phyloP scores from a whole-genome alignment of 1,140 invertebrate species.

The Zaprionus vittiger region DNA sequence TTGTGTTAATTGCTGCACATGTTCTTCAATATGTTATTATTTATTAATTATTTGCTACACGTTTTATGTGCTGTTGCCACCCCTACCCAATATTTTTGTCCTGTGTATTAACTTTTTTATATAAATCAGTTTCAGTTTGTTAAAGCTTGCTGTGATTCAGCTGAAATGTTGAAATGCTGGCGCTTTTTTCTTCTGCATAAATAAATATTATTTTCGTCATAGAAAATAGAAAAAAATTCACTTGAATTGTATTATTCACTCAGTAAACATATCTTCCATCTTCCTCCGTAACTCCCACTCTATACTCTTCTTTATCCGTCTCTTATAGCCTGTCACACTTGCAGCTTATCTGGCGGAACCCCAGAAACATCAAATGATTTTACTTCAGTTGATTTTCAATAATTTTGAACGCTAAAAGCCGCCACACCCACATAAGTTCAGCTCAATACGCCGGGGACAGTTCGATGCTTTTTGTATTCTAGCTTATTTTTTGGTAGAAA shows the following conservation, averaged over 20 bases:
- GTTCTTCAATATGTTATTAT: slow-evolving; percentile 71
- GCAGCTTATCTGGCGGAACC: background rate
- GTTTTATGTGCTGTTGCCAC: slow-evolving; percentile 19
- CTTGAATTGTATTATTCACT: background rate
- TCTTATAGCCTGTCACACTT: background rate
- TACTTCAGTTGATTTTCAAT: slow-evolving; percentile 8
- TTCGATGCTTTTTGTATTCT: background rate
- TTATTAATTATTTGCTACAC: slow-evolving; percentile 64
- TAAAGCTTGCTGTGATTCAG: slow-evolving; percentile 44
- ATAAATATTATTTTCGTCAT: background rate
- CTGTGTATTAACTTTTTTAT: slow-evolving; percentile 39
- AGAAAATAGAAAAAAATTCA: slow-evolving; percentile 1
- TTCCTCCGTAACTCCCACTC: background rate
- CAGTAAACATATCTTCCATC: background rate
- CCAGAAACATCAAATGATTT: background rate
- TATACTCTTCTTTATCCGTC: background rate
- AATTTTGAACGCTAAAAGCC: slow-evolving; percentile 8
- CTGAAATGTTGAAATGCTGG: background rate
- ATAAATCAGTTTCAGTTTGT: slow-evolving; percentile 65
- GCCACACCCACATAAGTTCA: background rate
- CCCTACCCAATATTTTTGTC: background rate
- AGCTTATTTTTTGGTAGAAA: slow-evolving; percentile 21
- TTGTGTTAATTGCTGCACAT: slow-evolving; percentile 73
- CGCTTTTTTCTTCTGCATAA: background rate
- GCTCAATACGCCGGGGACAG: background rate